A percentile compares a stretch with the other conserved stretches of the same genome.
phyloP scores from a whole-genome alignment of 2,888 invertebrate genomes.

The Branchipolynoe longqiensis region DNA sequence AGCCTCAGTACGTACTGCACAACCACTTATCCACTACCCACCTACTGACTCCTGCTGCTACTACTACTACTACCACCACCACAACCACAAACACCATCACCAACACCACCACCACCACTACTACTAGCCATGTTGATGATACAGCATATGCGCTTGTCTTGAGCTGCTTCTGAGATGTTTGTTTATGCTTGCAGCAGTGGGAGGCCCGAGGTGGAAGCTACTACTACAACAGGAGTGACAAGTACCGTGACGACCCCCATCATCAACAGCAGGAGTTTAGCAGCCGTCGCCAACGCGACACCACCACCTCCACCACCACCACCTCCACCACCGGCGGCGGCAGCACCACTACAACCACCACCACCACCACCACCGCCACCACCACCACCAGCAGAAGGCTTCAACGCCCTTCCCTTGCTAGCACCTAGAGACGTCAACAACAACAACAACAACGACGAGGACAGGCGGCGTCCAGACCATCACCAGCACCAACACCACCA shows the following conservation, averaged over 20 bases:
- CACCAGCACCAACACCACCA: background rate
- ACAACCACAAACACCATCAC: too few species aligned
- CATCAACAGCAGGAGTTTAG: conserved; percentile 17
- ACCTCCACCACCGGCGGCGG: background rate
- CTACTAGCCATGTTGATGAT: too few species aligned
- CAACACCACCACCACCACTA: too few species aligned
- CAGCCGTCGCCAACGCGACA: background rate
- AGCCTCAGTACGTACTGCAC: too few species aligned
- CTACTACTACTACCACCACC: too few species aligned
- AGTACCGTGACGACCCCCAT: background rate
- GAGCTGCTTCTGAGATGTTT: conserved; percentile 4
- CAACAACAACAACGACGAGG: conserved; percentile 21
- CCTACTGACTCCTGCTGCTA: too few species aligned
- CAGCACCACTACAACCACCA: background rate
- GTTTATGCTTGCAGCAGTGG: conserved; percentile 7
- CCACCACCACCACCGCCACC: conserved; percentile 5
- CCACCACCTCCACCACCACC: conserved; percentile 22
- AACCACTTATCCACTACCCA: too few species aligned
- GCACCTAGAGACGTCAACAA: conserved; percentile 29
- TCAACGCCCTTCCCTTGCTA: too few species aligned
- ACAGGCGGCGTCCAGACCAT: background rate
- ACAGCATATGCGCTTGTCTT: background rate
- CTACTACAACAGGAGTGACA: background rate
- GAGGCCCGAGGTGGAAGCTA: background rate
- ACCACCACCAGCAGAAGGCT: too few species aligned